Evolutionary conservation across 2,113 vertebrate species (phyloP).

Genomic region (Porphyrio hochstetteri): DNA sequence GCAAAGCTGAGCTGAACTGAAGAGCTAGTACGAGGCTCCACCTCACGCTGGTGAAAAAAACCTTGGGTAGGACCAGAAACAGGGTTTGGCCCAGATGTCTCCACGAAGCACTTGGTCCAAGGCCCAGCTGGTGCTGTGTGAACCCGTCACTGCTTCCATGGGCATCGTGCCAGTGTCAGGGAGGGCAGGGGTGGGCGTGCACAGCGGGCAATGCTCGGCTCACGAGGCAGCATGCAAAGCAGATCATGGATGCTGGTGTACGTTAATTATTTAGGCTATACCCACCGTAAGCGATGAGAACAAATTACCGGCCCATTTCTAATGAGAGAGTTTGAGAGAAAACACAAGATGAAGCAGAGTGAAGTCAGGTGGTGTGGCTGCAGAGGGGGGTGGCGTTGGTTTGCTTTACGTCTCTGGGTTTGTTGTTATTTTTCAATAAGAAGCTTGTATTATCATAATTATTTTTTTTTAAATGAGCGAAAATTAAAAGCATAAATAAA

Average conservation of each 20-base stretch:
- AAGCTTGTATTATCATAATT: neutral
- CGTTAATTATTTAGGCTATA: neutral
- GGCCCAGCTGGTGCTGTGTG: neutral
- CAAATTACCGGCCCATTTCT: neutral
- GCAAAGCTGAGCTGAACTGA: neutral
- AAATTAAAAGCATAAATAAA: neutral
- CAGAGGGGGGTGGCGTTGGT: too few relatives aligned
- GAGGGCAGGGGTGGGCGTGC: neutral
- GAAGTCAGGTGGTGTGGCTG: neutral
- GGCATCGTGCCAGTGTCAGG: accelerated
- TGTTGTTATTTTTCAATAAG: neutral
- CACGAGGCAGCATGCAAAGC: accelerated
- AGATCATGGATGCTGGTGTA: accelerated
- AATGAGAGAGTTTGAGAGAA: neutral
- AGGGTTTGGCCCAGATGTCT: neutral
- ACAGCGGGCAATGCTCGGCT: accelerated
- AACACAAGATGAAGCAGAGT: neutral
- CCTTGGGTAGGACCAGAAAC: neutral
- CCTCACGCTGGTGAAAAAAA: neutral
- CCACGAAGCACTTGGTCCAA: neutral
- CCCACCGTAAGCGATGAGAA: neutral
- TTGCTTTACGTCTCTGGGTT: neutral
- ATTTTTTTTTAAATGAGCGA: neutral
- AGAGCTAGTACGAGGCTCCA: neutral
- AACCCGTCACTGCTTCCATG: accelerated